phyloP scores from a whole-genome alignment of 1,140 invertebrate genomes.

The Hermetia illucens region DNA sequence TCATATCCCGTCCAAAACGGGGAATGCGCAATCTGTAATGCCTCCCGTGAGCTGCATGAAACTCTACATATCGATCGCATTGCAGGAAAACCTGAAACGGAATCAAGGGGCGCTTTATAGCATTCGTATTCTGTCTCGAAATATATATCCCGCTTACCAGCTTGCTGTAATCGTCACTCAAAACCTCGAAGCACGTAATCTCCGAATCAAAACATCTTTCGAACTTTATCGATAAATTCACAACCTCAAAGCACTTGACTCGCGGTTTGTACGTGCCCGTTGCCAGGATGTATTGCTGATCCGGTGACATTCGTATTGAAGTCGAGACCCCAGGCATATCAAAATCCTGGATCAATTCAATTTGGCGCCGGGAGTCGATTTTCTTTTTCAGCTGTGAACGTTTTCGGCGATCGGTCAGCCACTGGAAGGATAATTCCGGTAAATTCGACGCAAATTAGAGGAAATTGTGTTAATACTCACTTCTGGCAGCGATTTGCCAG shows the following conservation, averaged over 20 bases:
- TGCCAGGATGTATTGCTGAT: slow-evolving; percentile 85
- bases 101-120: slow-evolving; percentile 5
- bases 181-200: slow-evolving; percentile 71
- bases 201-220: slow-evolving; percentile 96
- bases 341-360: slow-evolving; percentile 98
- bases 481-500: slow-evolving; percentile 91
- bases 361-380: slow-evolving; percentile 74
- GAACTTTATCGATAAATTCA: slow-evolving; percentile 95
- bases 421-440: slow-evolving; percentile 38
- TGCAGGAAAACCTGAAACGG: slow-evolving; percentile 59
- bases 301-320: slow-evolving; percentile 70
- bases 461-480: slow-evolving; percentile 42
- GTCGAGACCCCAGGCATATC: slow-evolving; percentile 93
- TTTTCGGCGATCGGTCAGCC: slow-evolving; percentile 83
- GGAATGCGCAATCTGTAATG: slow-evolving; percentile 88
- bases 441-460: slow-evolving; percentile 4
- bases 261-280: slow-evolving; percentile 95
- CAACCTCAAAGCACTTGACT: slow-evolving; percentile 90
- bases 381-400: slow-evolving; percentile 77
- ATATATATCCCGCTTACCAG: slow-evolving; percentile 36
- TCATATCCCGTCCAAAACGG: slow-evolving; percentile 87
- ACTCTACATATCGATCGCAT: slow-evolving; percentile 83
- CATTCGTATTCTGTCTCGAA: too few species aligned
- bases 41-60: slow-evolving; percentile 83
- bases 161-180: slow-evolving; percentile 84